Evolutionary conservation across 2,113 vertebrate species (phyloP), one percentile per base, ranked within the genome.

Genomic region (Mus pahari): DNA sequence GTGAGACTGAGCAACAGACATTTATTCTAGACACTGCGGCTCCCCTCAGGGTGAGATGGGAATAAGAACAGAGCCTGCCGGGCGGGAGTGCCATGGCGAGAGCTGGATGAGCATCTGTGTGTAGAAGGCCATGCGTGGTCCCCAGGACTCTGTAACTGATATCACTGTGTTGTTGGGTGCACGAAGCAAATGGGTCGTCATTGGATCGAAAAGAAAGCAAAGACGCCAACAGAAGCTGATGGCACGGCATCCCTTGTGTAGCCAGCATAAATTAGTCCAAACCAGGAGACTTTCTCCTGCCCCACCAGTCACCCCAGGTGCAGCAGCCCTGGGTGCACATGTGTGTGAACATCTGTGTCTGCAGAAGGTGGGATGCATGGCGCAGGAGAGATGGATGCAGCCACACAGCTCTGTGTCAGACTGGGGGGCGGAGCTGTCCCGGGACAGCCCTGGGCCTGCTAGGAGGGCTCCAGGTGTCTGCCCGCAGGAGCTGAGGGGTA

Each of bases 401-500:
- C 78, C 94, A 86, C 77, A 90, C 50, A 60, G 71, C 77, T 9
- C 74, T 42, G 82, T 4, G 24, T 92, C 89, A 94, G 68, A 66
- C 4, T 91, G 60, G 70, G 90, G n/a, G 48, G 89, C 55, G 84
- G 28, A 24, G 90, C 73, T 91, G 90, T 97, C 97, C 94, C 71
- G 36, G 94, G 87, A 88, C 95, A 96, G 91, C 83, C 90, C 84
- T 45, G 70, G 89, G 87, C 94, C 97, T 97, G 96, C 89, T 71
- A 14, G 33, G 86, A 96, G 91, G 89, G 91, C 70, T 98, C 91
- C 97, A 98, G 97, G 96, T 98, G 97, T 98, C 93, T 96, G 97
- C 97, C 97, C 62, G 78, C 87, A 94, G 97, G 96, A 97, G 68
- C 62, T 5, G 0, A 91, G 75, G 17, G 68, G 89, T 50, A 91